Conservation (phyloP, 2,797 vertebrate species). For the Hafferia zeledoni region DNA sequence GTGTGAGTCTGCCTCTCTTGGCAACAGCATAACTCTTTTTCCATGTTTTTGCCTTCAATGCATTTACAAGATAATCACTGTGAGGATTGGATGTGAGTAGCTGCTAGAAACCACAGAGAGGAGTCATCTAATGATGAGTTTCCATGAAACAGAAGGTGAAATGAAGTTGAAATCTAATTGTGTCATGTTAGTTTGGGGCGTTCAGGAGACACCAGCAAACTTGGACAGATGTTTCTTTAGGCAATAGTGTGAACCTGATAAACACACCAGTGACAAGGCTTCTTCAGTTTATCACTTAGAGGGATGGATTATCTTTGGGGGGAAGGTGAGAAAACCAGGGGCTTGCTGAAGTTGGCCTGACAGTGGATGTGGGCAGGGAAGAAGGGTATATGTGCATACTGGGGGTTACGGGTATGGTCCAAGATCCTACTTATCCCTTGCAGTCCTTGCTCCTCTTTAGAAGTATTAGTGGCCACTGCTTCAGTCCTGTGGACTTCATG, state of each 20-base stretch:
- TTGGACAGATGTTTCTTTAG: background rate
- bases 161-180: background rate
- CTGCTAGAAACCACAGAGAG: background rate
- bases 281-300: background rate
- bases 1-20: background rate
- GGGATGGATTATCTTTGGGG: rapidly evolving
- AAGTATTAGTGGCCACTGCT: background rate
- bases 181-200: background rate
- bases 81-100: background rate
- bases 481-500: rapidly evolving
- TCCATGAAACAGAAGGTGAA: background rate
- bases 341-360: background rate
- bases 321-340: background rate
- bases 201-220: background rate
- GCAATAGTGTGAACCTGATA: rapidly evolving
- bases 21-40: background rate
- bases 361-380: background rate
- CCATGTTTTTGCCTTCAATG: background rate
- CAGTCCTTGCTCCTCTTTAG: background rate
- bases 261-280: background rate
- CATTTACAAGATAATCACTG: background rate
- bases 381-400: rapidly evolving
- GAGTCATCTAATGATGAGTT: background rate
- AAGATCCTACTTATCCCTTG: background rate
- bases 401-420: background rate